phyloP scores from a whole-genome alignment of 1,140 invertebrate species.

The Solenopsis fugax region DNA sequence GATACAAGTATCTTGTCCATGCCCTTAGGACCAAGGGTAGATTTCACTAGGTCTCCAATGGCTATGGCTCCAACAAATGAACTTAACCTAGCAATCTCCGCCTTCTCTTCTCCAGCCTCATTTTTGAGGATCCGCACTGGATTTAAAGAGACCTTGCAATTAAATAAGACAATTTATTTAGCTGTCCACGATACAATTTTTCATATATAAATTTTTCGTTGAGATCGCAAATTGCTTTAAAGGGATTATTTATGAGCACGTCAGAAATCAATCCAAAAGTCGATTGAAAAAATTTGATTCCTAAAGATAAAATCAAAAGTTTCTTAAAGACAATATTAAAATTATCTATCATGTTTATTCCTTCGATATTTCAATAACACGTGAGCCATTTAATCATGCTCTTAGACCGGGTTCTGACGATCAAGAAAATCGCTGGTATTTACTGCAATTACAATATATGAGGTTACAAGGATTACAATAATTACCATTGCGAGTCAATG shows the following conservation, averaged over 20 bases:
- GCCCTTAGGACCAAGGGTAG: slow-evolving; percentile 99
- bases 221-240: neutral
- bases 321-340: neutral
- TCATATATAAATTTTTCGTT: neutral
- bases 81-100: slow-evolving; percentile 97
- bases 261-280: neutral
- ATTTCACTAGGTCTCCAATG: slow-evolving; percentile 99
- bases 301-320: neutral
- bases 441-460: neutral
- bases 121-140: slow-evolving; percentile 97
- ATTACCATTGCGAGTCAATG: slow-evolving; percentile 41
- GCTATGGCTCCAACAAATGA: slow-evolving; percentile 99
- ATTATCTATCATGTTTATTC: neutral
- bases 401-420: slow-evolving; percentile 17
- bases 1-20: slow-evolving; percentile 99
- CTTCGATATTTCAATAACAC: slow-evolving; percentile 54
- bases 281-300: neutral
- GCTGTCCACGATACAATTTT: neutral
- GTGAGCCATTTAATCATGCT: slow-evolving; percentile 76
- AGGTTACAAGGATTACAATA: neutral
- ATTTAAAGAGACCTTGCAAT: slow-evolving; percentile 93
- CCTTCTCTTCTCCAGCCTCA: slow-evolving; percentile 99
- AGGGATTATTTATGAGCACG: neutral
- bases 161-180: slow-evolving; percentile 21
- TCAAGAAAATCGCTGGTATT: neutral